Conservation (phyloP, 2,797 vertebrate species). For the Eospalax fontanierii region DNA sequence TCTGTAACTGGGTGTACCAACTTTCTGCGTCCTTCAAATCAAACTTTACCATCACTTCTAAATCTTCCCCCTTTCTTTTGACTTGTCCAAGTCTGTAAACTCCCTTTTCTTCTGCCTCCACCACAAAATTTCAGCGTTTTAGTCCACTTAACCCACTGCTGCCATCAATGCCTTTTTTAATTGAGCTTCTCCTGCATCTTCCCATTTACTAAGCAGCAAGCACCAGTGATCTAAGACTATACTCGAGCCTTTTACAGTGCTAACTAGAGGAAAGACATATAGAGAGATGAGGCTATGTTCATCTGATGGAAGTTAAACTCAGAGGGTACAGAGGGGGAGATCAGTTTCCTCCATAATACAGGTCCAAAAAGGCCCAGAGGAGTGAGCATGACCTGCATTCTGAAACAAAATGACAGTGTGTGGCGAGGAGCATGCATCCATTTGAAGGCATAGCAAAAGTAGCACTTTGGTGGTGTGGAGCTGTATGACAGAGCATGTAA, state of each 20-base stretch:
- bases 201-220: background rate
- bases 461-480: background rate
- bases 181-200: background rate
- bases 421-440: slow-evolving; percentile 1
- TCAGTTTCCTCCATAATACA: background rate
- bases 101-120: background rate
- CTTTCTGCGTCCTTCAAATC: slow-evolving; percentile 42
- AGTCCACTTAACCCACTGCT: background rate
- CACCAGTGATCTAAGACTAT: background rate
- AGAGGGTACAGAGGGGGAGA: background rate
- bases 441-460: background rate
- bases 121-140: background rate
- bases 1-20: background rate
- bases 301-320: background rate
- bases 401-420: background rate
- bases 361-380: background rate
- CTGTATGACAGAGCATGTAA: background rate
- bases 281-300: background rate
- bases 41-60: background rate
- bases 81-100: background rate
- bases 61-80: slow-evolving; percentile 2
- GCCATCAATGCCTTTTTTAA: background rate
- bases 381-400: background rate
- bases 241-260: background rate
- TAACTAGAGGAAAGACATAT: background rate